Evolutionary conservation across 2,113 vertebrate species (phyloP), one percentile per base, ranked within the genome.

Genomic region (Halcyon malimbica): DNA sequence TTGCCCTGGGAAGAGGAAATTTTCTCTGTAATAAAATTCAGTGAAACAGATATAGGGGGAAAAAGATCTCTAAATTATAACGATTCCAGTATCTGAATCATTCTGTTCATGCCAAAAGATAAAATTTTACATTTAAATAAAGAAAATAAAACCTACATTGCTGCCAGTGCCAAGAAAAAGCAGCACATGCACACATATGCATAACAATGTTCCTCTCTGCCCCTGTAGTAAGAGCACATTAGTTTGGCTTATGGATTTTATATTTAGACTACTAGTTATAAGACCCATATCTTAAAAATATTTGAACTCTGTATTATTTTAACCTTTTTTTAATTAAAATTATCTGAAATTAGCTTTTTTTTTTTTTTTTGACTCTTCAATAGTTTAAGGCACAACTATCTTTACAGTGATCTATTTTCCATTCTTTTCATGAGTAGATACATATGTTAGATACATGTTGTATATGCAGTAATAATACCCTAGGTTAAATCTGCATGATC

Each of bases 221-320:
- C 33, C 69, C 42, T 84, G 12, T 90, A 12, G 54, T 89, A 68
- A 84, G 8, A 96, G 80, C 35, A 76, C 82, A 70, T 75, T 87
- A 67, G 64, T 80, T 74, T 90, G 82, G 16, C 23, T 64, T 88
- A 51, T 12, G 39, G 37, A 35, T 86, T 91, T 93, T 83, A 48
- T 84, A 74, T 62, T 60, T 89, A 86, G 39, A 62, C 25, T 81
- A 78, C 57, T 83, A 83, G 64, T 35, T 86, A 19, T 67, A 87
- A 75, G 35, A 89, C 24, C 44, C 89, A n/a, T 96, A 92, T 65
- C 46, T 94, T 89, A 10, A 87, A 83, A 92, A 53, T 85, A 56
- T 76, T 89, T 87, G 44, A 84, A 73, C 23, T 77, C 23, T 88
- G 25, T 96, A 86, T 31, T 77, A 53, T 92, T 87, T 83, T 94